Evolutionary conservation across 2,888 invertebrate genomes (phyloP).

Genomic region (Lepidocyrtoides sp.): DNA sequence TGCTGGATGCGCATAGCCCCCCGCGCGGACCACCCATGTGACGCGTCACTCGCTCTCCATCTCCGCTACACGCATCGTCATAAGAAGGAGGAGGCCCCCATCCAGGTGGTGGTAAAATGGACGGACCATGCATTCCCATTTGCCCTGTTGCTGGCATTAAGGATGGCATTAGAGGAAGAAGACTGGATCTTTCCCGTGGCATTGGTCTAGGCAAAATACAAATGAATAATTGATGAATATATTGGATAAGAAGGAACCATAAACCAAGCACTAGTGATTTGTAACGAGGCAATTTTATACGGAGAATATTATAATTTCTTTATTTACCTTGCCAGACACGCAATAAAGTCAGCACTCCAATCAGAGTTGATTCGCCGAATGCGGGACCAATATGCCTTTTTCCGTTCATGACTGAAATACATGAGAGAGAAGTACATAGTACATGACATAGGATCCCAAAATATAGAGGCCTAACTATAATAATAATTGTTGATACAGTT

Average conservation of each 20-base stretch:
- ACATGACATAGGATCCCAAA: no score
- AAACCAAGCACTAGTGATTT: background rate
- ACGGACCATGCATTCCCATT: constrained; percentile 65
- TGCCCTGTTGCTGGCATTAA: constrained; percentile 62
- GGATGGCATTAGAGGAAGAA: constrained; percentile 81
- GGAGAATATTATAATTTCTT: constrained; percentile 4
- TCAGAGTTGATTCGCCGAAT: constrained; percentile 87
- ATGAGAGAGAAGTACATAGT: constrained; percentile 65
- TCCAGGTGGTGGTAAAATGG: constrained; percentile 66
- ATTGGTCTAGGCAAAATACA: no score
- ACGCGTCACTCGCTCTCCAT: constrained; percentile 41
- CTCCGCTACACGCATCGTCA: constrained; percentile 54
- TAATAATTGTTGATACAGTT: no score
- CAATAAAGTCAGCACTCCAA: constrained; percentile 94
- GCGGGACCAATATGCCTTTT: constrained; percentile 98
- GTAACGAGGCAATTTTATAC: background rate
- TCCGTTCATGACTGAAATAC: constrained; percentile 93
- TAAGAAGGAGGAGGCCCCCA: constrained; percentile 85
- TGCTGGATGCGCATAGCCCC: constrained; percentile 52
- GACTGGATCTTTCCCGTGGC: constrained; percentile 83
- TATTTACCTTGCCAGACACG: constrained; percentile 89
- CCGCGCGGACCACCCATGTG: constrained; percentile 22
- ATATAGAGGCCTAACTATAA: no score
- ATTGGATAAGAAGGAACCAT: background rate
- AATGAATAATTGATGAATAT: background rate